phyloP scores from a whole-genome alignment of 2,113 vertebrate species.

The Fregetta grallaria region DNA sequence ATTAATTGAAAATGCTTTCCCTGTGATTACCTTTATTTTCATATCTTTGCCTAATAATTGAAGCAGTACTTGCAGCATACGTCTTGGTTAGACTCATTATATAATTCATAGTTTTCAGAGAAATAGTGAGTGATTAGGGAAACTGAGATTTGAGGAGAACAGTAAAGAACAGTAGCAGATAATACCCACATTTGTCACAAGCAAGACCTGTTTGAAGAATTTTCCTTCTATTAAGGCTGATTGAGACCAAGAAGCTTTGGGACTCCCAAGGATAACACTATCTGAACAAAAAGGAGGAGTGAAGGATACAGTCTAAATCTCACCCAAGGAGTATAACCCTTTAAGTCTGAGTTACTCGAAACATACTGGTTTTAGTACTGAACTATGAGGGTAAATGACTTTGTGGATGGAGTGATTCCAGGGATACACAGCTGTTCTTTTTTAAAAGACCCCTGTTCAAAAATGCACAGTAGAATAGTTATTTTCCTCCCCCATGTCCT shows the following conservation, averaged over 20 bases:
- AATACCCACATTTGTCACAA: not conserved
- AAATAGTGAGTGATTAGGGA: not conserved
- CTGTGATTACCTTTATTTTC: slow-evolving; percentile 31
- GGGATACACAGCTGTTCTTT: not conserved
- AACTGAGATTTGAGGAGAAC: not conserved
- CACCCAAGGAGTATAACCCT: not conserved
- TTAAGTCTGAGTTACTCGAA: not conserved
- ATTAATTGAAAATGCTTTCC: not conserved
- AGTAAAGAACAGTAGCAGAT: not conserved
- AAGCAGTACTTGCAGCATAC: not conserved
- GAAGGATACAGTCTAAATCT: not conserved
- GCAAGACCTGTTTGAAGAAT: not conserved
- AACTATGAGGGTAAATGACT: not conserved
- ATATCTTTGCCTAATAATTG: not conserved
- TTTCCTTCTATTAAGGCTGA: not conserved
- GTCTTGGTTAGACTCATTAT: not conserved
- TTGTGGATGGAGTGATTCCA: not conserved
- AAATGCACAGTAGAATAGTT: not conserved
- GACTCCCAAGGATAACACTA: not conserved
- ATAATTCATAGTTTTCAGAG: not conserved
- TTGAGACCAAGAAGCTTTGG: not conserved
- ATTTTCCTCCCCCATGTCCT: not conserved
- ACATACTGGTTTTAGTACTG: not conserved
- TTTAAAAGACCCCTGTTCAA: not conserved
- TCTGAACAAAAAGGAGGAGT: not conserved